Base-by-base conservation (phyloP, 2,888 invertebrate species). In the Drosophila sordidula region DNA sequence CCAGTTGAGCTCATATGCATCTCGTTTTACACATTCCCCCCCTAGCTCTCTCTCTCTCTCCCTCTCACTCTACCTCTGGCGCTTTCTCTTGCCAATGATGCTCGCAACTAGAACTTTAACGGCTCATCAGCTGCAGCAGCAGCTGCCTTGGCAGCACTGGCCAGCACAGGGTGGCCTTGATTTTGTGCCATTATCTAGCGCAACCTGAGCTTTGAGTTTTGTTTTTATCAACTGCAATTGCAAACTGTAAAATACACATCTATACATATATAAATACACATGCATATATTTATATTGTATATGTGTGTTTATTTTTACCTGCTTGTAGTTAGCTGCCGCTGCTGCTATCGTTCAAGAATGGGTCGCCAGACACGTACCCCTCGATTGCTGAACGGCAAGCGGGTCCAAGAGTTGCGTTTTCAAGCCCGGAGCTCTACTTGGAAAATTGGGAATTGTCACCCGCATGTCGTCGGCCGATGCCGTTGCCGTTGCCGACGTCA, bases 161-260 rank as follows among this genome's bases (percentile, higher is more conserved):
- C 41, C n/a, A 46, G 46, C 50, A 62, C 45, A 62, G 62, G 61
- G 55, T 66, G 68, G 80, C 68, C 80, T 75, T 71, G 71, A 34
- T 39, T 52, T 22, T 34, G 22, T 49, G 58, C 58, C 32, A 34
- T 34, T 65, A 70, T 71, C 54, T 32, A 36, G 59, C 52, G 85
- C 68, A 85, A 88, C 83, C 86, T 76, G 83, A 87, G 82, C 79
- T 70, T 29, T 61, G 38, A 42, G 39, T 55, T 82, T 59, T 22
- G 14, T 26, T 34, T 50, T 64, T 78, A 75, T 70, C 76, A 70
- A 51, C 29, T 56, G 52, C 70, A 75, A 75, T 55, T 74, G 68
- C 74, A 63, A 47, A 64, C 75, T 34, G 34, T 34, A 34, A 34
- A 34, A 34, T 25, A 50, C 36, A 66, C 12, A 32, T 47, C 11